phyloP scores from a whole-genome alignment of 2,888 invertebrate species.

The Arenicola marina region DNA sequence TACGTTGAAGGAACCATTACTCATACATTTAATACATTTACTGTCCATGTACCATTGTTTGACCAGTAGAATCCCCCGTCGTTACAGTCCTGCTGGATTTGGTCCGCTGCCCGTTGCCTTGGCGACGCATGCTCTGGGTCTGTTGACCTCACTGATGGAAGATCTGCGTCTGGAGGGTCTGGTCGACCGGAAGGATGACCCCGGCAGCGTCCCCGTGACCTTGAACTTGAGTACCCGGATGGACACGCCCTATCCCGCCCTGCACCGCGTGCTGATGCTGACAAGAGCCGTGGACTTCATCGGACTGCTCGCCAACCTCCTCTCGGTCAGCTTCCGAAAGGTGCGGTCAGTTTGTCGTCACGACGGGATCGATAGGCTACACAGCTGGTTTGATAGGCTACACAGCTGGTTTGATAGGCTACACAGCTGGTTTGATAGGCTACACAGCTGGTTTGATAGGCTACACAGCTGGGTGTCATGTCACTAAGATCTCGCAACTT shows the following conservation, averaged over 20 bases:
- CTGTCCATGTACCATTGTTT: not conserved
- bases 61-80: too few relatives aligned
- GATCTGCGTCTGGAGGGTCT: constrained; percentile 75
- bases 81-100: constrained; percentile 12
- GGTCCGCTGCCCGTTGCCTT: constrained; percentile 88
- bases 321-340: constrained; percentile 88
- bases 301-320: constrained; percentile 83
- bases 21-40: too few relatives aligned
- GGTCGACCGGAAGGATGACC: not conserved
- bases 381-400: too few relatives aligned
- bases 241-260: constrained; percentile 46
- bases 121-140: constrained; percentile 80
- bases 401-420: too few relatives aligned
- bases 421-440: too few relatives aligned
- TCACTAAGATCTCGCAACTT: too few relatives aligned
- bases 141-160: constrained; percentile 75
- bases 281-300: constrained; percentile 75
- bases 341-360: too few relatives aligned
- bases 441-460: too few relatives aligned
- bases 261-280: constrained; percentile 71
- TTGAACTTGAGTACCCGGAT: constrained; percentile 29
- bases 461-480: too few relatives aligned
- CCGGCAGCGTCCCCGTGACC: constrained; percentile 9
- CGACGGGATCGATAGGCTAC: too few relatives aligned
- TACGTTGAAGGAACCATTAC: too few relatives aligned